Evolutionary conservation across 53 echinoderm and acorn worm genomes (phyloP), one percentile per base, ranked within the genome.

Genomic region (Apostichopus leukothele): DNA sequence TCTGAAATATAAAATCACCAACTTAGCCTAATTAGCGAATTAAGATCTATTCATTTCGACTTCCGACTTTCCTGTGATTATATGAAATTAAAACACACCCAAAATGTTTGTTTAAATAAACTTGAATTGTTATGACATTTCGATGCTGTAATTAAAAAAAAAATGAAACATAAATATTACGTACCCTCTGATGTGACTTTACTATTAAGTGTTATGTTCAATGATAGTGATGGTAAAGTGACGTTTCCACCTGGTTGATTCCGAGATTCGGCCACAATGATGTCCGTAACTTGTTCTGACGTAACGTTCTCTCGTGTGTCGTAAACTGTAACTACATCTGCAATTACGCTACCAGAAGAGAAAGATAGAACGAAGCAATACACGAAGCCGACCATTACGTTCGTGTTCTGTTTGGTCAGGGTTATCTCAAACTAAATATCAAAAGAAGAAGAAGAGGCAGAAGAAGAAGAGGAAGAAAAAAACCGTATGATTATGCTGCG

Each of bases 361-460:
- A 81, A 81, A 6, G 81, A 81, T 3, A 4, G 1, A 20, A 81
- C 81, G 25, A 18, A 81, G 55, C 81, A 81, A 6, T 21, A 22
- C 59, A 81, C 81, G 9, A 59, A 81, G 5, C 81, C 81, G 5
- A 18, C 81, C 59, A 55, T 59, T 7, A 20, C 81, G 12, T 81
- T 81, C 7, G 57, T 81, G 18, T 81, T 81, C 53, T 55, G 81
- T 12, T 81, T 81, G 54, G 81, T 81, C 0, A 81, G 81, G 59
- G 81, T 81, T 19, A 81, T 9, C 52, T 59, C 60, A 59, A 81
- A 81, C 81, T 81, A 19, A 55, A 5, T 5, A 20, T 21, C 6
- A 9, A 81, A 12, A 57, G 14, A 20, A 55, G 0, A 81, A 79
- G 52, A 18, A 68, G 19, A 6, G 68, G 68, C 68, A 16, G 6